A percentile compares a stretch with the other conserved stretches of the same genome.
phyloP scores from a whole-genome alignment of 2,113 vertebrate species.

The Rhizomys pruinosus region DNA sequence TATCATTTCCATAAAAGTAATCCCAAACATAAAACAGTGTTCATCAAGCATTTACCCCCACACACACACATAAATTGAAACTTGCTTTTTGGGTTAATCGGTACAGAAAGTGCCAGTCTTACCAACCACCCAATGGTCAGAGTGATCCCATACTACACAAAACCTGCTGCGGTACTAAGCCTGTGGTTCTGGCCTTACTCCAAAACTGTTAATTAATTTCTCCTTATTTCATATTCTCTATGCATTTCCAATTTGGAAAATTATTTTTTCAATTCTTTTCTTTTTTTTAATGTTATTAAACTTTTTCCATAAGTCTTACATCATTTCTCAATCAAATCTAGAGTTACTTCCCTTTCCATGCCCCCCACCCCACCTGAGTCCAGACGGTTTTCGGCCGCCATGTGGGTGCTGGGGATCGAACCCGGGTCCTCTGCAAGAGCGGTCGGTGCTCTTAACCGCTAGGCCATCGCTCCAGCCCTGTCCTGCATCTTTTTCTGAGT shows the following conservation, averaged over 20 bases:
- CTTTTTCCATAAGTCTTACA: too few species aligned
- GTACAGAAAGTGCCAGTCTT: background rate
- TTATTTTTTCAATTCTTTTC: slow-evolving; percentile 40
- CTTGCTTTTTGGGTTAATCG: background rate
- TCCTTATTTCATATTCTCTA: slow-evolving; percentile 30
- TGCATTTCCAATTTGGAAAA: slow-evolving; percentile 56
- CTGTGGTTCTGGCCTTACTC: slow-evolving; percentile 49
- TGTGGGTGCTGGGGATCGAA: too few species aligned
- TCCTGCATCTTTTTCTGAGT: too few species aligned
- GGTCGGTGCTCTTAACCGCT: too few species aligned
- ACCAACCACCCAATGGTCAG: background rate
- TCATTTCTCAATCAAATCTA: too few species aligned
- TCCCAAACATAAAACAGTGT: background rate
- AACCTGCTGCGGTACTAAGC: slow-evolving; percentile 47
- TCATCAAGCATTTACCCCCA: background rate
- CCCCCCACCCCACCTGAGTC: too few species aligned
- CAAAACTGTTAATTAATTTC: slow-evolving; percentile 62
- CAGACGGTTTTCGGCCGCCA: too few species aligned
- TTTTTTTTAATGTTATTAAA: too few species aligned
- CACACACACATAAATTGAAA: background rate
- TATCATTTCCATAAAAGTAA: background rate
- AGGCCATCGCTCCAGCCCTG: too few species aligned
- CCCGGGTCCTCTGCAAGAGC: too few species aligned
- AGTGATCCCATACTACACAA: background rate
- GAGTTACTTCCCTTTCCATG: too few species aligned